phyloP scores from a whole-genome alignment of 2,113 vertebrate species.

The Bufo bufo region DNA sequence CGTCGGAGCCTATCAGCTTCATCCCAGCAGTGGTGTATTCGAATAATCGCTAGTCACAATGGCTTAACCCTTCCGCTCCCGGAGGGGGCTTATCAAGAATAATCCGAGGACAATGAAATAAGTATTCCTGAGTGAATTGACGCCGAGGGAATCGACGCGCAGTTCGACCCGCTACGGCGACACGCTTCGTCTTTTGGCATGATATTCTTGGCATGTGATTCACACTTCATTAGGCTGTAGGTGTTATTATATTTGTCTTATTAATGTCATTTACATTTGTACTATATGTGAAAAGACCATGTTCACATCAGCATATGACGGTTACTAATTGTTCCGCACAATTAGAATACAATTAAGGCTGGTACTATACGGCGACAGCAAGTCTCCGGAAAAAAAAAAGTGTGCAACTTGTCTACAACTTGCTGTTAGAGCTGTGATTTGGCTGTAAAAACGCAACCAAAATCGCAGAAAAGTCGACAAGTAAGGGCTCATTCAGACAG shows the following conservation, averaged over 20 bases:
- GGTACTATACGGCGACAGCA: too few relatives aligned
- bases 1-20: constrained; percentile 50
- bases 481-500: too few relatives aligned
- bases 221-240: background rate
- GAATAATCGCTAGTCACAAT: constrained; percentile 33
- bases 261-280: background rate
- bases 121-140: background rate
- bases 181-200: background rate
- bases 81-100: background rate
- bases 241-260: background rate
- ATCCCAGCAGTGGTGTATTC: constrained; percentile 25
- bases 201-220: background rate
- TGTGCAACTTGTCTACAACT: too few relatives aligned
- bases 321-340: background rate
- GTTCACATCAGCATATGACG: background rate
- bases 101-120: background rate
- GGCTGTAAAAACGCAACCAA: too few relatives aligned
- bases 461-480: too few relatives aligned
- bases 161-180: background rate
- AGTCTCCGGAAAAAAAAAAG: too few relatives aligned
- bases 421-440: too few relatives aligned
- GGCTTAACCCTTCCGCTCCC: constrained; percentile 28
- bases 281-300: background rate
- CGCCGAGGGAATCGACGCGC: background rate
- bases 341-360: background rate